Evolutionary conservation across 2,797 vertebrate genomes (phyloP), one percentile per base, ranked within the genome.

Genomic region (Peromyscus nudipes): DNA sequence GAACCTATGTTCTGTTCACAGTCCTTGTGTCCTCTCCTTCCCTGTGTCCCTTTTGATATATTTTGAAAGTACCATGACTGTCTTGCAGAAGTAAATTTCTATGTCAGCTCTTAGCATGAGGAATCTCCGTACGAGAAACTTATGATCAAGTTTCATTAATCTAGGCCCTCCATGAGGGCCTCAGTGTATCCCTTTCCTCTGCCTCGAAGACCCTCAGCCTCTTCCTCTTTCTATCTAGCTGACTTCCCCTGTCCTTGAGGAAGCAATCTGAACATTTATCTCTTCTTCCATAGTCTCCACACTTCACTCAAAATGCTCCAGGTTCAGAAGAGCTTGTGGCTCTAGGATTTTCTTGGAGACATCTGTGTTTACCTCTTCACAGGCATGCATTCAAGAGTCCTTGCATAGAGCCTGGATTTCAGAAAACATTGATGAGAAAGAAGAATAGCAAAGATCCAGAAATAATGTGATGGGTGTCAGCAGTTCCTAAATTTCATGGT

Each of bases 351-450:
- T 71, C 23, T 87, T 71, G 4, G 52, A 52, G 6, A 23, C 27
- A 11, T 92, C 43, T 82, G 17, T 73, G 55, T 52, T 49, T 49
- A 2, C 17, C 81, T 91, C 2, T 80, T 88, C 75, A 34, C 29
- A 95, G 89, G 27, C 25, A 4, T 84, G 0, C 19, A 60, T 40
- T 96, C 16, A 81, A 92, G 79, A 83, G 52, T 82, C 40, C 93
- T 31, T 96, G 52, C 75, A 73, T 25, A 92, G 71, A 96, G 92
- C 3, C 25, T 82, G 25, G 9, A 29, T 87, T 92, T 93, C 13
- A 96, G 46, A 76, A 96, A 94, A 80, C 57, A 92, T 1, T 92
- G n/a, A 52, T 95, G 71, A 43, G 65, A 94, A 97, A 91, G 40
- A 88, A 76, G 55, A 91, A 62, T n/a, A 52, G 46, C 52, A n/a